phyloP scores from a whole-genome alignment of 2,113 vertebrate genomes.

The Potamarius usumacintae region DNA sequence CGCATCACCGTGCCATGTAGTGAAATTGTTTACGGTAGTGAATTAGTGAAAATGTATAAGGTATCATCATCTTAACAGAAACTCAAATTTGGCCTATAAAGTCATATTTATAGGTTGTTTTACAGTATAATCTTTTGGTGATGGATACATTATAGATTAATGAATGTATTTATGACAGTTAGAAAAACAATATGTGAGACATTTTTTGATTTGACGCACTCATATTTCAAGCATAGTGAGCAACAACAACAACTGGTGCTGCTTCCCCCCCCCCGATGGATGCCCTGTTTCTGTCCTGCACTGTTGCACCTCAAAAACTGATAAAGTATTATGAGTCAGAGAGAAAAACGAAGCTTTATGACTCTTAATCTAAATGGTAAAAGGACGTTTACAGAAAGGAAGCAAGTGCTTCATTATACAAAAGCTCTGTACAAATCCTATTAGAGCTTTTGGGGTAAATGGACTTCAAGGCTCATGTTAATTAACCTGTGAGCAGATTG shows the following conservation, averaged over 20 bases:
- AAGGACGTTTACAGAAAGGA: background rate
- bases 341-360: background rate
- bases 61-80: no score
- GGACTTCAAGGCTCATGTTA: background rate
- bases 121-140: no score
- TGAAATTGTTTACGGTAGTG: no score
- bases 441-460: background rate
- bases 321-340: background rate
- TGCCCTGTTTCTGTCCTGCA: background rate
- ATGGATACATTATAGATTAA: no score
- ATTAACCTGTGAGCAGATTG: background rate
- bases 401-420: background rate
- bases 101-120: no score
- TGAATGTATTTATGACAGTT: no score
- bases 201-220: no score
- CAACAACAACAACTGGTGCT: background rate
- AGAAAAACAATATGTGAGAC: no score
- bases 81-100: no score
- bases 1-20: no score
- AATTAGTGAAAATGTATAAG: no score
- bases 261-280: background rate
- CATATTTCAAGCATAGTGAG: background rate
- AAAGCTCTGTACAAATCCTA: conserved; percentile 10
- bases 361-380: background rate
- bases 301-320: background rate